phyloP scores from a whole-genome alignment of 2,888 invertebrate genomes.

The Lomographa bimaculata region DNA sequence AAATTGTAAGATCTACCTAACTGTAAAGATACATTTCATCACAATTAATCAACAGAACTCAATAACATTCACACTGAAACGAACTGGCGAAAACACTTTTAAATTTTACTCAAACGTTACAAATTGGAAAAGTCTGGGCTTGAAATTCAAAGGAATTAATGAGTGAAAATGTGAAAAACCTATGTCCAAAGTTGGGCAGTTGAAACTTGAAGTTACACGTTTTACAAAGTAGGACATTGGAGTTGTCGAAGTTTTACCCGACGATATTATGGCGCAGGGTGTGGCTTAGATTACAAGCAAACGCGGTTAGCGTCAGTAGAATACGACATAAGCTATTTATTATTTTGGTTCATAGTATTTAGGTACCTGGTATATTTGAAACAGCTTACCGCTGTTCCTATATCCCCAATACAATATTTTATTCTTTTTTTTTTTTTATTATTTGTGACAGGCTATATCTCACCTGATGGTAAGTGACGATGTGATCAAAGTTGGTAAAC shows the following conservation, averaged over 20 bases:
- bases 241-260: constrained; percentile 30
- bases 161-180: constrained; percentile 25
- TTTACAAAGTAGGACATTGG: constrained; percentile 37
- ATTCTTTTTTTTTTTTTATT: no score
- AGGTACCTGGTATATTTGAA: no score
- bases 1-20: constrained; percentile 6
- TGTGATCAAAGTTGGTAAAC: no score
- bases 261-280: constrained; percentile 27
- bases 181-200: constrained; percentile 25
- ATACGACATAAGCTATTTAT: no score
- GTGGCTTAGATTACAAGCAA: constrained; percentile 1
- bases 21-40: constrained; percentile 10
- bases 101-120: constrained; percentile 10
- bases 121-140: constrained; percentile 14
- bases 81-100: constrained; percentile 12
- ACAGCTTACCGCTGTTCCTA: no score
- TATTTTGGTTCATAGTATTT: no score
- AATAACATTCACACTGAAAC: no score
- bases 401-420: no score
- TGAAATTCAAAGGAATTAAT: constrained; percentile 24
- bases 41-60: no score
- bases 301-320: not conserved
- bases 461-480: no score
- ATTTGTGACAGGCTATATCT: no score
- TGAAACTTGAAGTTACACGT: constrained; percentile 25